phyloP scores from a whole-genome alignment of 2,888 invertebrate species.

The Ceramica pisi region DNA sequence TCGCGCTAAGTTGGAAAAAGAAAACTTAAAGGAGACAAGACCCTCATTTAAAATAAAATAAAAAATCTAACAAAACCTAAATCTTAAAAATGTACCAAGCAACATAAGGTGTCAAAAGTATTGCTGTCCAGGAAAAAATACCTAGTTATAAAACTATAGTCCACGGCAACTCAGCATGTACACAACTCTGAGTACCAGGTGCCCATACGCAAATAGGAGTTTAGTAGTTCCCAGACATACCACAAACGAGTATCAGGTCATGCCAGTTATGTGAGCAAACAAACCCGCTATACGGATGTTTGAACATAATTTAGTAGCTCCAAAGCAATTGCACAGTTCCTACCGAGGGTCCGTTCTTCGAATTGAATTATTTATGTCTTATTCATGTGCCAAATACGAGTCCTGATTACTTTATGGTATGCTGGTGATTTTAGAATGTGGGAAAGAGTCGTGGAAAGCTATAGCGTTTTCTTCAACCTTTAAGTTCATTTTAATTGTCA shows the following conservation, averaged over 20 bases:
- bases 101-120: background rate
- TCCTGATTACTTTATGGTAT: conserved; percentile 45
- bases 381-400: conserved; percentile 57
- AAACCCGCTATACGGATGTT: conserved; percentile 56
- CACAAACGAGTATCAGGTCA: conserved; percentile 47
- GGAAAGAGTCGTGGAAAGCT: conserved; percentile 19
- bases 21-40: too few relatives aligned
- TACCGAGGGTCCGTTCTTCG: conserved; percentile 65
- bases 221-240: conserved; percentile 24
- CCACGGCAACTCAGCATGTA: background rate
- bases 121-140: background rate
- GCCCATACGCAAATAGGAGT: conserved; percentile 28
- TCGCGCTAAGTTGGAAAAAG: too few relatives aligned
- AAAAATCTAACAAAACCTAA: background rate
- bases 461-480: background rate
- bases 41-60: background rate
- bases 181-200: conserved; percentile 32
- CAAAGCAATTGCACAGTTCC: conserved; percentile 67
- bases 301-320: conserved; percentile 61
- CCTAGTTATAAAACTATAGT: background rate
- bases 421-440: conserved; percentile 44
- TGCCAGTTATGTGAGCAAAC: conserved; percentile 53
- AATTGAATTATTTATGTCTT: conserved; percentile 69
- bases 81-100: conserved; percentile 3
- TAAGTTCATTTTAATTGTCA: too few relatives aligned